phyloP scores from a whole-genome alignment of 2,797 vertebrate species.

The Scolopax bukidnonensis region DNA sequence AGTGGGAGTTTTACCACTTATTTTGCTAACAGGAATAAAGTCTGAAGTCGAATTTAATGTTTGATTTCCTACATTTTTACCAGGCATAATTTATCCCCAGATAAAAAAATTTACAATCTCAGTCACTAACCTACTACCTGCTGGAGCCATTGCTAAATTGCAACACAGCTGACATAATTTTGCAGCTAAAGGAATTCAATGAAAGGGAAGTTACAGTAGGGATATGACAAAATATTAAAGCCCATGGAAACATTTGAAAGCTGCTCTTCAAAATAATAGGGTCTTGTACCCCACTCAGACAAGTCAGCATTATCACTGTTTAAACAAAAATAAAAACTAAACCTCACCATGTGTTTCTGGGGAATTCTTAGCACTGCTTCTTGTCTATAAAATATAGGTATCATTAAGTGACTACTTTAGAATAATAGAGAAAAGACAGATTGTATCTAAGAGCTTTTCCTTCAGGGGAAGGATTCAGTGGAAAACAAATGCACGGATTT shows the following conservation, averaged over 20 bases:
- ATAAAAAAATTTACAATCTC: background rate
- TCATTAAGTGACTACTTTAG: background rate
- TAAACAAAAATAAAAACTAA: background rate
- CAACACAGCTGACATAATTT: background rate
- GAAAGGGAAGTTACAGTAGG: background rate
- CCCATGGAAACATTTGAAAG: background rate
- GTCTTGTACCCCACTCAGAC: background rate
- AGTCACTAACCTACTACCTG: background rate
- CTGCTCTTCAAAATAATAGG: background rate
- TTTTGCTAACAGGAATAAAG: background rate
- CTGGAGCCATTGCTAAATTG: accelerated
- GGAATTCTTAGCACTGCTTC: background rate
- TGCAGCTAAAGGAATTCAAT: background rate
- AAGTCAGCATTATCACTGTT: background rate
- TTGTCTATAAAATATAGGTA: background rate
- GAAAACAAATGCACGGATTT: background rate
- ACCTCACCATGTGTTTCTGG: background rate
- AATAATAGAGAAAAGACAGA: no score
- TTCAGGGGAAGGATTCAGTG: background rate
- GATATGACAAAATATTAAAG: background rate
- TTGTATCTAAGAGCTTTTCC: background rate
- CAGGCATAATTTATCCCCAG: background rate
- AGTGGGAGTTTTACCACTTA: background rate
- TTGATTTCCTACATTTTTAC: background rate
- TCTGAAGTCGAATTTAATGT: background rate